A percentile compares a stretch with the other conserved stretches of the same genome.
Conservation (phyloP, 2,113 vertebrate species). For the Tretioscincus oriximinensis region DNA sequence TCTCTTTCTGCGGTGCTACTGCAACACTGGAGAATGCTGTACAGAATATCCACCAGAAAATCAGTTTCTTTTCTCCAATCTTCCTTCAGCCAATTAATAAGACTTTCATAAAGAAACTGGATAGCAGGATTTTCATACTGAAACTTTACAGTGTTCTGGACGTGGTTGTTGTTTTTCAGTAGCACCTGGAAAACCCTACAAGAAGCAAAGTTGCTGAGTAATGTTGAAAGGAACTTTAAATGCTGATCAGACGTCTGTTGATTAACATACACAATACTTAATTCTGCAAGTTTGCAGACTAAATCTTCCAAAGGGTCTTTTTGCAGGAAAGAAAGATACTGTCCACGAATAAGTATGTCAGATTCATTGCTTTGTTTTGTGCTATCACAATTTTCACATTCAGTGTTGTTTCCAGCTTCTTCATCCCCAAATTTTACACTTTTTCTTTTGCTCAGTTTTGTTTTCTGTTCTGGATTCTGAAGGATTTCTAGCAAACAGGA, state of each 20-base stretch:
- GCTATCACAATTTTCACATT: conserved; percentile 37
- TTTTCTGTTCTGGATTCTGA: conserved; percentile 74
- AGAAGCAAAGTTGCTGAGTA: conserved; percentile 85
- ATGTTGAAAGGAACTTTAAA: conserved; percentile 85
- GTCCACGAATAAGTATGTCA: conserved; percentile 44
- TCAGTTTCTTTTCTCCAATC: conserved; percentile 72
- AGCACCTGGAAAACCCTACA: conserved; percentile 82
- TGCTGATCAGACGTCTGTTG: conserved; percentile 85
- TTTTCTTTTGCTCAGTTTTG: conserved; percentile 74
- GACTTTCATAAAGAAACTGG: conserved; percentile 81
- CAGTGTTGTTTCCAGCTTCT: conserved; percentile 46
- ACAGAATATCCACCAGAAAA: conserved; percentile 91
- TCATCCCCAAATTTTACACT: conserved; percentile 76
- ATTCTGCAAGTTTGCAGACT: conserved; percentile 85
- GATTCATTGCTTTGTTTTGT: conserved; percentile 49
- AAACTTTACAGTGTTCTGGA: conserved; percentile 35
- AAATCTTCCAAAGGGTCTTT: conserved; percentile 82
- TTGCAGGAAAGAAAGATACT: conserved; percentile 46
- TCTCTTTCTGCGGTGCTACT: conserved; percentile 76
- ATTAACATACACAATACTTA: conserved; percentile 84
- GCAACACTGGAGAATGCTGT: conserved; percentile 88
- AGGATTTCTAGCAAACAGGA: conserved; percentile 84
- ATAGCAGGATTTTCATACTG: conserved; percentile 76
- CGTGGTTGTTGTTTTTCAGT: conserved; percentile 65
- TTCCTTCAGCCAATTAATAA: conserved; percentile 86